Conservation (phyloP, 2,113 vertebrate genomes). For the Vulpes ferrilata region DNA sequence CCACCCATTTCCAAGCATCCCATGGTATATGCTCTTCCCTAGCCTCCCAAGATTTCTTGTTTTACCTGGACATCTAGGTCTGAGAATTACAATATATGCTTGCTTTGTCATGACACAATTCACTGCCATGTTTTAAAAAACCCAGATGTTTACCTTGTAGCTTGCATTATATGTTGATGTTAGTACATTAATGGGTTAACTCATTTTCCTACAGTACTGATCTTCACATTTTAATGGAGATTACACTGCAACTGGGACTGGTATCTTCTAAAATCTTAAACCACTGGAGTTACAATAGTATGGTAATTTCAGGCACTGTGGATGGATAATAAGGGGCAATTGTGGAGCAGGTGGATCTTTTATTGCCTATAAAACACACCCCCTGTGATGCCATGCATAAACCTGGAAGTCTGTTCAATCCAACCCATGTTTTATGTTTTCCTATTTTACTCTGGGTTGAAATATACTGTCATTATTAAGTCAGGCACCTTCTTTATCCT, state of each 20-base stretch:
- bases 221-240: not conserved
- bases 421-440: not conserved
- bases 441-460: not conserved
- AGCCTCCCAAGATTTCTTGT: not conserved
- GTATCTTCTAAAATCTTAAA: not conserved
- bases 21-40: accelerated
- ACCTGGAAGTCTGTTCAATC: not conserved
- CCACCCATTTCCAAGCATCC: not conserved
- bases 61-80: not conserved
- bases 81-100: not conserved
- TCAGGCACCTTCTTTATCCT: not conserved
- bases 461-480: not conserved
- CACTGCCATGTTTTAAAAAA: not conserved
- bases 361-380: not conserved
- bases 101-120: not conserved
- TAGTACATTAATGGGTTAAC: not conserved
- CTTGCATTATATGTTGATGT: not conserved
- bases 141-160: not conserved
- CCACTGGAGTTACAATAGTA: not conserved
- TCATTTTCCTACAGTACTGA: not conserved
- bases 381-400: not conserved
- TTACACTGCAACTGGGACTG: not conserved
- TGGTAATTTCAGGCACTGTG: not conserved
- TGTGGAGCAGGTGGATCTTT: not conserved
- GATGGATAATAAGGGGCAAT: not conserved